Percentiles rank a stretch among this genome's conserved stretches.
Conservation (phyloP, 2,888 invertebrate genomes). For the Nysson spinosus region DNA sequence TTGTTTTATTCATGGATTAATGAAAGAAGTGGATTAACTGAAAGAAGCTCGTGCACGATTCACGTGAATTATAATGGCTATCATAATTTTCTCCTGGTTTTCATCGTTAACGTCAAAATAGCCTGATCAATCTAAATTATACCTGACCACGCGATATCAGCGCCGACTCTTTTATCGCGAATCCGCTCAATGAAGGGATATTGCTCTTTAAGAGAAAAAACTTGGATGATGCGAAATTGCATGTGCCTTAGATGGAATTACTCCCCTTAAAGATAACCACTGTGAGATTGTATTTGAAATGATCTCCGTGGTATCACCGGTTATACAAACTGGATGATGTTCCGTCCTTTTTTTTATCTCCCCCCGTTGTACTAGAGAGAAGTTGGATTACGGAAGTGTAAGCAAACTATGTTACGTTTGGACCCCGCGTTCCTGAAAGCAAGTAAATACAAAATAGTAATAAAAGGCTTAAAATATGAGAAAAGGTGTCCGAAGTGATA, state of each 20-base stretch:
- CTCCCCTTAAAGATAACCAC: neutral
- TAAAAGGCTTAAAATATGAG: slow-evolving; percentile 4
- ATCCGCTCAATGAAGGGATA: slow-evolving; percentile 3
- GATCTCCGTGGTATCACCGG: neutral
- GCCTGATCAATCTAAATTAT: slow-evolving; percentile 26
- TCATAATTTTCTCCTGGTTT: slow-evolving; percentile 15
- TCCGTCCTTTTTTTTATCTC: slow-evolving; percentile 11
- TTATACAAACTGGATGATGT: slow-evolving; percentile 11
- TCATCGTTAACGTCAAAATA: slow-evolving; percentile 16
- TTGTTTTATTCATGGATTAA: slow-evolving; percentile 6
- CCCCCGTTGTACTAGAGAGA: too few species aligned
- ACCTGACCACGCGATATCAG: slow-evolving; percentile 3
- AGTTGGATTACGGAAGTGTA: slow-evolving; percentile 28
- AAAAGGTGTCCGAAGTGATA: neutral
- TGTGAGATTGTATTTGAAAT: slow-evolving; percentile 4
- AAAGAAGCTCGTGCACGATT: slow-evolving; percentile 3
- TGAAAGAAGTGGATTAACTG: neutral
- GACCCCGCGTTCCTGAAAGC: slow-evolving; percentile 3
- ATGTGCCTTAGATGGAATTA: neutral
- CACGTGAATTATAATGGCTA: slow-evolving; percentile 24
- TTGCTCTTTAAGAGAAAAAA: neutral
- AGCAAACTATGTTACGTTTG: slow-evolving; percentile 23
- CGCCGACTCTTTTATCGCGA: slow-evolving; percentile 14
- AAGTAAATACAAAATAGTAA: neutral
- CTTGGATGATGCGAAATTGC: slow-evolving; percentile 3